These are phyloP conservation scores for Parauchenoglanis punctatus DNA, from an alignment of 2,797 vertebrate genomes.

Conservation along the genomic window DNA sequence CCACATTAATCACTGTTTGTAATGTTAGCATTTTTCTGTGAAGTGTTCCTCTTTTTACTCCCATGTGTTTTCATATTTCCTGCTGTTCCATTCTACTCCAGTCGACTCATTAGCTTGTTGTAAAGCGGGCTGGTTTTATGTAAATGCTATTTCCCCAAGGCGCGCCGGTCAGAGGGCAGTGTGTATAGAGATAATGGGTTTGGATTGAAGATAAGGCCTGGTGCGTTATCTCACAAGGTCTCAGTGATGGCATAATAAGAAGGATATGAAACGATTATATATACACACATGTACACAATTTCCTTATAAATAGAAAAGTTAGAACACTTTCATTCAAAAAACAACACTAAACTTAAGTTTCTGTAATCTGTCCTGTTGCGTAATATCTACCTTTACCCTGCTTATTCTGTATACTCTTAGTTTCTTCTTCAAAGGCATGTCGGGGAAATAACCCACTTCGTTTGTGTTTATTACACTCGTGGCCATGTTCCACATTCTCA, in stretches of 20 bases:
- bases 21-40: constrained; percentile 10
- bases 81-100: neutral
- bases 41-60: neutral
- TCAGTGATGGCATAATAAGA: neutral
- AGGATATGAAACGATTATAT: no score
- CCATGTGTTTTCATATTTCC: neutral
- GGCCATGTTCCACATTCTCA: neutral
- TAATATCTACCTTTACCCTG: neutral
- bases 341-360: neutral
- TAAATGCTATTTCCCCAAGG: neutral
- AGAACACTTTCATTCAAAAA: neutral
- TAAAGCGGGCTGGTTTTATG: neutral
- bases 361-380: neutral
- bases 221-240: neutral
- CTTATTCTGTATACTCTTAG: neutral
- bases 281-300: neutral
- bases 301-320: neutral
- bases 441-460: neutral
- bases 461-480: neutral
- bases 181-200: neutral
- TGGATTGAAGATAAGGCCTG: neutral
- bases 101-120: neutral
- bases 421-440: neutral
- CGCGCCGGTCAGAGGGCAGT: neutral
- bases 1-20: neutral